phyloP scores from a whole-genome alignment of 2,888 invertebrate species.

The Drosophila algonquin region DNA sequence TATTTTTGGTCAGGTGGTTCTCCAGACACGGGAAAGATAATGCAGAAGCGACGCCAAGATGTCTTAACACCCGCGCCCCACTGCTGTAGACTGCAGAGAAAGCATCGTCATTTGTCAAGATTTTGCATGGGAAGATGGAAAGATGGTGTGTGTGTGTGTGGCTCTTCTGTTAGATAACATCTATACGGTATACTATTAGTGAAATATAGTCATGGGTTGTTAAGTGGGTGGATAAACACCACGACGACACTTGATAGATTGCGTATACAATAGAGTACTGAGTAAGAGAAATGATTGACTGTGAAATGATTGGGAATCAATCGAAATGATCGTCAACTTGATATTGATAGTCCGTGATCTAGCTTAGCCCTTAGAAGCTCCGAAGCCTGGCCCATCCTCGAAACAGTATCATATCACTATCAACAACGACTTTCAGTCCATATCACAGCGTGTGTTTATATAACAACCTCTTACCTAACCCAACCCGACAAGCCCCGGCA shows the following conservation, averaged over 20 bases:
- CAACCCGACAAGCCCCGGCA: neutral
- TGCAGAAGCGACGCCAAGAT: slow-evolving; percentile 7
- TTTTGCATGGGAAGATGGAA: slow-evolving; percentile 33
- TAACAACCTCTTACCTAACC: slow-evolving; percentile 39
- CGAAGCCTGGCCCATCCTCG: neutral
- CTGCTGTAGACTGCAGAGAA: neutral
- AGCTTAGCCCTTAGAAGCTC: neutral
- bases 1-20: slow-evolving; percentile 60
- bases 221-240: slow-evolving; percentile 32
- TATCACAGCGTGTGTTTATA: slow-evolving; percentile 24
- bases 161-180: slow-evolving; percentile 28
- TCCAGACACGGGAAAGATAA: slow-evolving; percentile 28
- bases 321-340: neutral
- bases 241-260: slow-evolving; percentile 22
- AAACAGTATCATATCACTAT: neutral
- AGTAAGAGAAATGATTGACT: neutral
- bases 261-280: neutral
- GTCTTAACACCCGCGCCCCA: neutral
- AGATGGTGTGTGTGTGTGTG: neutral
- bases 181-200: neutral
- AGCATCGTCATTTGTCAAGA: slow-evolving; percentile 46
- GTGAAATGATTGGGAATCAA: neutral
- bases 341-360: neutral
- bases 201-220: slow-evolving; percentile 38
- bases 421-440: slow-evolving; percentile 2